Base-by-base conservation (phyloP, 2,888 invertebrate genomes). In the Chromoteleia sp. region DNA sequence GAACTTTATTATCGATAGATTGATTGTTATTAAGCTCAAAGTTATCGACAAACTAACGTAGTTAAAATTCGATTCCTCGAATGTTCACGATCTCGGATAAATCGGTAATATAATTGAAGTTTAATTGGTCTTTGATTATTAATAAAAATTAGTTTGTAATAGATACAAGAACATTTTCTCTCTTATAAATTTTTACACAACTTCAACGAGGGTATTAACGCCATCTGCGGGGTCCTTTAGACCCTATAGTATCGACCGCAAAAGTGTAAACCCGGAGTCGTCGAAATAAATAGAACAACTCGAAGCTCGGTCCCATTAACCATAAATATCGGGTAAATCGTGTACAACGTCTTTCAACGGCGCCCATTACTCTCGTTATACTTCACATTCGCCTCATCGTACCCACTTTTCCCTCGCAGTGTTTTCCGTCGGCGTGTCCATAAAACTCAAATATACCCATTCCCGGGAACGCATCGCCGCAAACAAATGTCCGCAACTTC, bases 401-500 rank as follows among this genome's bases (percentile, higher is more conserved):
- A 61, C 15, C 61, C 54, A 63, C 76, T 70, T 61, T 77, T 77
- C 52, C 76, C 68, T 36, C 50, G 68, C 76, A 43, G 68, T 61
- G 76, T 76, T 76, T 76, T 52, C 76, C 76, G 70, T 63, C 76
- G 68, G 54, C 76, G 76, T 68, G 76, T 77, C 76, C 76, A 77
- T 78, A 78, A 78, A 78, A 78, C 78, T 70, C 78, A 71, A 78
- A 78, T 78, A 78, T 78, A 63, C 70, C 71, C 78, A 71, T 73
- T 73, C 73, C 65, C 73, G 59, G 71, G 48, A 79, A 73, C 78
- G 71, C 73, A 73, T 79, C 73, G 67, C 78, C 78, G 78, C 71
- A 73, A 79, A 79, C 78, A 79, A 71, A 73, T 74, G 73, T 68
- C 68, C 74, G 73, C 80, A 74, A 74, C 80, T 80, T 74, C 80